Evolutionary conservation across 2,888 invertebrate species (phyloP).

Genomic region (Nymphalis urticae): DNA sequence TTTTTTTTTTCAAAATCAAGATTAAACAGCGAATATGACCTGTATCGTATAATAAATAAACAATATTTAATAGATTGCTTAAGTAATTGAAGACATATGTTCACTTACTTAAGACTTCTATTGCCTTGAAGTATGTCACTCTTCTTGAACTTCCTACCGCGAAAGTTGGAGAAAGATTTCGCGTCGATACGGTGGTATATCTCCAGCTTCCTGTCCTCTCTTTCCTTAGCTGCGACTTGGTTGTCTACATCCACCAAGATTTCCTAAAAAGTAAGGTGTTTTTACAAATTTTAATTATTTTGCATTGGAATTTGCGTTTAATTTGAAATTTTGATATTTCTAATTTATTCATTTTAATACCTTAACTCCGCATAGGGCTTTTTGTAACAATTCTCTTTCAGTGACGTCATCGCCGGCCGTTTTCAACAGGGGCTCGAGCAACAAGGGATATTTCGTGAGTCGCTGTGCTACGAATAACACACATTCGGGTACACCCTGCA

Average conservation of each 20-base stretch:
- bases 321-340: no score
- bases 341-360: constrained; percentile 48
- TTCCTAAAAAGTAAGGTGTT: constrained; percentile 76
- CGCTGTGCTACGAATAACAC: constrained; percentile 97
- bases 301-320: background rate
- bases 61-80: no score
- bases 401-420: constrained; percentile 90
- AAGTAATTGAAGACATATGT: background rate
- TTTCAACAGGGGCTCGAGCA: constrained; percentile 95
- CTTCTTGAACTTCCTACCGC: constrained; percentile 95
- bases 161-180: constrained; percentile 92
- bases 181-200: constrained; percentile 96
- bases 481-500: constrained; percentile 94
- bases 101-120: constrained; percentile 86
- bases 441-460: constrained; percentile 95
- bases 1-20: no score
- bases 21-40: no score
- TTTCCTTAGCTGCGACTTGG: constrained; percentile 95
- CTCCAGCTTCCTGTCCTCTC: constrained; percentile 93
- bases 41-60: no score
- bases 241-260: constrained; percentile 95
- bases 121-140: constrained; percentile 93
- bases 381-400: constrained; percentile 90
- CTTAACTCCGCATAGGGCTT: constrained; percentile 90
- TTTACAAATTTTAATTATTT: background rate